phyloP scores from a whole-genome alignment of 2,888 invertebrate genomes.

The Torymus tubicola region DNA sequence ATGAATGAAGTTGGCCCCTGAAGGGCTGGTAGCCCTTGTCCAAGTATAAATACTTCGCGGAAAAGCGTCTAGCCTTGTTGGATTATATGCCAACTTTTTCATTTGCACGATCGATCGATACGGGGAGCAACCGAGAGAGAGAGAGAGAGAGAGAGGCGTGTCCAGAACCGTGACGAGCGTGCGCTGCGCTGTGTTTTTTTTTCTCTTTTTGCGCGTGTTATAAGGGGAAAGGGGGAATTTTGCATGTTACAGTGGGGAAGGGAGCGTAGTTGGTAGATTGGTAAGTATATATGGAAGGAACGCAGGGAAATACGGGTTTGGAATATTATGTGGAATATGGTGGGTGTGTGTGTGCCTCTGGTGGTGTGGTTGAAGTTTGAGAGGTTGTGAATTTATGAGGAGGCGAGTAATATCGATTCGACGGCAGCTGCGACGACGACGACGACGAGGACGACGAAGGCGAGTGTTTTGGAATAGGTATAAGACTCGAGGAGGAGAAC shows the following conservation, averaged over 20 bases:
- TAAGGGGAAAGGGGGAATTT: background rate
- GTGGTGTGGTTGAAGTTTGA: too few species aligned
- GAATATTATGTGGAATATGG: too few species aligned
- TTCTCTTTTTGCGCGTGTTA: background rate
- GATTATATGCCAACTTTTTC: conserved; percentile 25
- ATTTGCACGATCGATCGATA: conserved; percentile 27
- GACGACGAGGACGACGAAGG: too few species aligned
- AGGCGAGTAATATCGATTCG: too few species aligned
- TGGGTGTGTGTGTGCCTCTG: too few species aligned
- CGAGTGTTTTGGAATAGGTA: too few species aligned
- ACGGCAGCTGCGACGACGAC: too few species aligned
- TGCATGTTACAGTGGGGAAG: background rate
- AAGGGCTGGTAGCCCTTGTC: conserved; percentile 15
- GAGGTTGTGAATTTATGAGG: too few species aligned
- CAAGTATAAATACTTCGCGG: background rate
- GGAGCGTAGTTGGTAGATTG: too few species aligned
- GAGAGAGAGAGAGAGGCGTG: conserved; percentile 16
- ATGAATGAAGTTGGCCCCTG: conserved; percentile 43
- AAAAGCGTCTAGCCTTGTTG: conserved; percentile 1
- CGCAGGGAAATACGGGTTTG: too few species aligned
- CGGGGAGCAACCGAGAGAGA: conserved; percentile 19
- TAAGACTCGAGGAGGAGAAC: too few species aligned
- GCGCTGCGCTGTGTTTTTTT: background rate
- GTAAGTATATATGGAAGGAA: too few species aligned
- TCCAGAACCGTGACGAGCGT: background rate